Percentiles rank a stretch among this genome's conserved stretches.
phyloP scores from a whole-genome alignment of 2,113 vertebrate genomes.

The Anguilla japonica region DNA sequence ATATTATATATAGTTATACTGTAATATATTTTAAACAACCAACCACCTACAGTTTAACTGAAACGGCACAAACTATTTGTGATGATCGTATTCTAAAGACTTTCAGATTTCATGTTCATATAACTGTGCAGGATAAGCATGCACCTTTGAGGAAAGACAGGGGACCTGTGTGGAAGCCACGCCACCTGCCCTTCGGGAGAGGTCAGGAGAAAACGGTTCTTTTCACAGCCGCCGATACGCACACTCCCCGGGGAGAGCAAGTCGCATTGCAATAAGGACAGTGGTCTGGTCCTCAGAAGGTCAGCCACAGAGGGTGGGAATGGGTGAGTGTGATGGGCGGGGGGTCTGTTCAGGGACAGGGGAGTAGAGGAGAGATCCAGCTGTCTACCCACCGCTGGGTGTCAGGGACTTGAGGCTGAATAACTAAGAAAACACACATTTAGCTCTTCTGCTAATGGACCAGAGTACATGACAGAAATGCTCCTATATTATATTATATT shows the following conservation, averaged over 20 bases:
- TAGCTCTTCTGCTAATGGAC: background rate
- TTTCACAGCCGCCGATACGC: slow-evolving; percentile 54
- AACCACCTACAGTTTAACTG: slow-evolving; percentile 17
- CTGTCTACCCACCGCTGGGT: background rate
- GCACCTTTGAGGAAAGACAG: background rate
- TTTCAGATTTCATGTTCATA: background rate
- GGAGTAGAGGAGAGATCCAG: slow-evolving; percentile 3
- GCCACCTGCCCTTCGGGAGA: slow-evolving; percentile 63
- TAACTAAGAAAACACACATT: background rate
- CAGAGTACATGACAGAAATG: slow-evolving; percentile 16
- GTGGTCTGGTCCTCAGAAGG: slow-evolving; percentile 52
- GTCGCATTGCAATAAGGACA: slow-evolving; percentile 41
- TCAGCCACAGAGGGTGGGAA: slow-evolving; percentile 32
- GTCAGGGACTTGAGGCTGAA: background rate
- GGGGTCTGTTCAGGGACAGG: background rate
- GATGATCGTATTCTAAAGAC: too few relatives aligned
- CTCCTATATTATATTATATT: background rate
- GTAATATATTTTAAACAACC: too few relatives aligned
- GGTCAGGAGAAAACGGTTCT: slow-evolving; percentile 52
- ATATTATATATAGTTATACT: too few relatives aligned
- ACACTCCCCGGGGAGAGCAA: slow-evolving; percentile 59
- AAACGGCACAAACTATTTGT: background rate
- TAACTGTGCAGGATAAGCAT: background rate
- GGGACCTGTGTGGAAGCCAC: slow-evolving; percentile 40
- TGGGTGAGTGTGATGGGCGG: background rate